A percentile compares a stretch with the other conserved stretches of the same genome.
phyloP scores from a whole-genome alignment of 2,113 vertebrate species.

The Carlito syrichta region DNA sequence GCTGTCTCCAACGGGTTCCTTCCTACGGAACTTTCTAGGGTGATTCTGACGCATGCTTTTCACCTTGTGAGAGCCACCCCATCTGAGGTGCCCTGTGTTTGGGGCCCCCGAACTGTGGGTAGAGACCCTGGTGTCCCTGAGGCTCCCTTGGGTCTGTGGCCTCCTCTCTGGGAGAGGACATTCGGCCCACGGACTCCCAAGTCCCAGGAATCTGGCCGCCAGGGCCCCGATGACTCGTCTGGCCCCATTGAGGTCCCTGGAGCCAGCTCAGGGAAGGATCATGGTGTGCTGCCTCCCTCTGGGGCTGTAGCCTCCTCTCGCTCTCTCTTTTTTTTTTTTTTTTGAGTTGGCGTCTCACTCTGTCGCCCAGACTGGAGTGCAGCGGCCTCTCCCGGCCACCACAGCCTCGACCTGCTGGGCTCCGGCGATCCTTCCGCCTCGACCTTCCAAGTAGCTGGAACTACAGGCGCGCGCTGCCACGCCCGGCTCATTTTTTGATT shows the following conservation, averaged over 20 bases:
- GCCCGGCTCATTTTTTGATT: no score
- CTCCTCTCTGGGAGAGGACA: background rate
- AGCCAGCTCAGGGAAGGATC: background rate
- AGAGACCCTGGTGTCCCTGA: background rate
- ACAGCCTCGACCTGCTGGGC: no score
- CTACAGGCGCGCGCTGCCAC: no score
- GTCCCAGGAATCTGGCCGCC: background rate
- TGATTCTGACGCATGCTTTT: background rate
- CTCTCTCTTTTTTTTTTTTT: no score
- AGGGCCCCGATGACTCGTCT: background rate
- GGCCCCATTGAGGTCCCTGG: background rate
- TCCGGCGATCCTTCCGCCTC: no score
- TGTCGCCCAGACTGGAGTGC: no score
- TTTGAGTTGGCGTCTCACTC: no score
- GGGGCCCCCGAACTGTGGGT: background rate
- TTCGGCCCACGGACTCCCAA: background rate
- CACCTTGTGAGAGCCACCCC: background rate
- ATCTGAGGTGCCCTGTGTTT: background rate
- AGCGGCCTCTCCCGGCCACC: no score
- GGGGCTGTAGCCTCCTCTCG: background rate
- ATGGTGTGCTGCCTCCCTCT: background rate
- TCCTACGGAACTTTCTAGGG: background rate
- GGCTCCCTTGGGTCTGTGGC: background rate
- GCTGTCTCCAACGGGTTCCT: background rate
- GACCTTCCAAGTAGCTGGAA: no score